A percentile compares a stretch with the other conserved stretches of the same genome.
Conservation (phyloP, 2,797 vertebrate genomes). For the Coracias cyanogaster region DNA sequence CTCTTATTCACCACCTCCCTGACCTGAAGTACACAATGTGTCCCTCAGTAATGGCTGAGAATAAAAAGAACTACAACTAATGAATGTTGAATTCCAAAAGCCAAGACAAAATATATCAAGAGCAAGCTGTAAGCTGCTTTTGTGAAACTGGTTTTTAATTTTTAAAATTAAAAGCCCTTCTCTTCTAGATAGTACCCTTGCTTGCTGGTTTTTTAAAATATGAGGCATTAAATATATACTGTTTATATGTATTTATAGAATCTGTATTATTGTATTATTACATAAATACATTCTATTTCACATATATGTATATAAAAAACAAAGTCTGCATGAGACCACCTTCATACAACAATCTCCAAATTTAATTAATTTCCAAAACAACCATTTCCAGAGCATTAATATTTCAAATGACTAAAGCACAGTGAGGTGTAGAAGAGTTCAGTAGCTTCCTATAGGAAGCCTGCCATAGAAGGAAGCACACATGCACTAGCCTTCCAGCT, state of each 20-base stretch:
- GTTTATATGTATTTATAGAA: background rate
- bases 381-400: conserved; percentile 1
- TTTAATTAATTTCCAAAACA: background rate
- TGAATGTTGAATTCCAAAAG: background rate
- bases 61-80: background rate
- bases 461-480: background rate
- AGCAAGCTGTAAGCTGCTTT: background rate
- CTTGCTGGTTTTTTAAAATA: background rate
- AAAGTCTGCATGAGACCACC: background rate
- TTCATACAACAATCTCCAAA: background rate
- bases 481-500: background rate
- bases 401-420: background rate
- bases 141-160: background rate
- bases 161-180: background rate
- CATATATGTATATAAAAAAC: background rate
- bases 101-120: background rate
- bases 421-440: background rate
- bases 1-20: background rate
- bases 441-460: background rate
- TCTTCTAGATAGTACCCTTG: background rate
- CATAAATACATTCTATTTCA: background rate
- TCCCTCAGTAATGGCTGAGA: background rate
- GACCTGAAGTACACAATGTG: background rate
- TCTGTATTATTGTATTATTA: background rate
- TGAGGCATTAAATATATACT: background rate